Base-by-base conservation (phyloP, 1,140 invertebrate species). In the Choristoneura fumiferana region DNA sequence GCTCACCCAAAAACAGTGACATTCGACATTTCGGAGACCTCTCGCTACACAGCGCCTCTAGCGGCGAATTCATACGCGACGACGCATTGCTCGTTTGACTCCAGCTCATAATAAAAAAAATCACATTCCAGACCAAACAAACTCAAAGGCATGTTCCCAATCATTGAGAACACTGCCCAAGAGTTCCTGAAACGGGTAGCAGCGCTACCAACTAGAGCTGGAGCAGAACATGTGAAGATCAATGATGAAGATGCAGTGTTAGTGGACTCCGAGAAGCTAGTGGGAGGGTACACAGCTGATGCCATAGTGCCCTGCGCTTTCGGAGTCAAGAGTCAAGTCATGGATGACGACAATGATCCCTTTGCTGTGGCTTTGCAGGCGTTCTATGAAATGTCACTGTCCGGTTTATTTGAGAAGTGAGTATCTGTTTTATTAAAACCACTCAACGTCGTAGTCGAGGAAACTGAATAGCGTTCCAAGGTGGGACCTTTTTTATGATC, bases 251-350 rank as follows among this genome's bases (percentile, higher is more conserved):
- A 34, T 12, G 45, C 40, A 4, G 60, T 60, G 13, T 43, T 72
- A 18, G 80, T 86, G 4, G 62, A 80, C 17, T 80, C 75, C 0
- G 78, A 81, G 62, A 72, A 79, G 38, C 52, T 87, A 0, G 70
- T 84, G 0, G 85, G 84, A 1, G 82, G 85, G 9, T 88, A 81
- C 22, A 88, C 84, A 0, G 82, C 85, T 0, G 85, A 88, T 57
- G 85, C 84, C 0, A 88, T 88, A 58, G 85, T 88, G 9, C 84
- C 84, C 0, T 88, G 85, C 55, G 86, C 86, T 6, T 89, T 89
- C 60, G 84, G 85, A 4, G 52, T 89, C 10, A 86, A 86, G 53
- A 86, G 86, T 55, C 64, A 71, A 8, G 84, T 87, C 0, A 89
- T 89, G 84, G 75, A 84, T 13, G 77, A 84, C 18, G 58, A 75